Conservation (phyloP, 2,888 invertebrate species). For the Zootermopsis nevadensis region DNA sequence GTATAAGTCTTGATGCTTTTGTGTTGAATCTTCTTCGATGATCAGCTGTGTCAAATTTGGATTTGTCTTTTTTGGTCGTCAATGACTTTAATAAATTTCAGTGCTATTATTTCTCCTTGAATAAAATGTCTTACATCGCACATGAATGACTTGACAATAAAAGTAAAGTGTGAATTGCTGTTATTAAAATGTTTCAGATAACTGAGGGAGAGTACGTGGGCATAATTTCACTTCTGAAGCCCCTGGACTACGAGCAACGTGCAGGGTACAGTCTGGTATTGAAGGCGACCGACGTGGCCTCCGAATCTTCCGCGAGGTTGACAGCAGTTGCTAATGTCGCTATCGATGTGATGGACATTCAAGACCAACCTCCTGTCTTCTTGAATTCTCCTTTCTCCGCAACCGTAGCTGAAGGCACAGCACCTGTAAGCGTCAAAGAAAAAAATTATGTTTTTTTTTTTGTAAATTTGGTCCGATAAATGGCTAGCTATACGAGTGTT, state of each 20-base stretch:
- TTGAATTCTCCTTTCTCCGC: constrained; percentile 83
- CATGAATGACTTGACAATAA: no score
- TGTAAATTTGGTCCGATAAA: no score
- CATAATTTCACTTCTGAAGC: constrained; percentile 72
- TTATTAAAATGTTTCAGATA: constrained; percentile 63
- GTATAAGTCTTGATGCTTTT: no score
- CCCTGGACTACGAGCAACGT: constrained; percentile 81
- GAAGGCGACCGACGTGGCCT: constrained; percentile 73
- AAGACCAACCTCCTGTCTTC: constrained; percentile 86
- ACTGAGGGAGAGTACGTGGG: constrained; percentile 78
- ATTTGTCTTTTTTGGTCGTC: no score
- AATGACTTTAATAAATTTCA: no score
- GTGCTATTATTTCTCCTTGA: no score
- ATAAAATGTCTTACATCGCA: no score
- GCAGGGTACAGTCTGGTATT: constrained; percentile 78
- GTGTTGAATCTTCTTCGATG: no score
- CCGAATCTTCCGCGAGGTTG: constrained; percentile 68
- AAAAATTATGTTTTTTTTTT: no score
- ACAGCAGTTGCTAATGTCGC: constrained; percentile 79
- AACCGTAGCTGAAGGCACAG: constrained; percentile 79
- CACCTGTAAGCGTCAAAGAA: constrained; percentile 64
- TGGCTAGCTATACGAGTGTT: no score
- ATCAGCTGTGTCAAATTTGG: no score
- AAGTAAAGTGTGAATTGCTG: no score
- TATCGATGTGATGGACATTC: constrained; percentile 81